Evolutionary conservation across 2,797 vertebrate genomes (phyloP).

Genomic region (Sciurus carolinensis): DNA sequence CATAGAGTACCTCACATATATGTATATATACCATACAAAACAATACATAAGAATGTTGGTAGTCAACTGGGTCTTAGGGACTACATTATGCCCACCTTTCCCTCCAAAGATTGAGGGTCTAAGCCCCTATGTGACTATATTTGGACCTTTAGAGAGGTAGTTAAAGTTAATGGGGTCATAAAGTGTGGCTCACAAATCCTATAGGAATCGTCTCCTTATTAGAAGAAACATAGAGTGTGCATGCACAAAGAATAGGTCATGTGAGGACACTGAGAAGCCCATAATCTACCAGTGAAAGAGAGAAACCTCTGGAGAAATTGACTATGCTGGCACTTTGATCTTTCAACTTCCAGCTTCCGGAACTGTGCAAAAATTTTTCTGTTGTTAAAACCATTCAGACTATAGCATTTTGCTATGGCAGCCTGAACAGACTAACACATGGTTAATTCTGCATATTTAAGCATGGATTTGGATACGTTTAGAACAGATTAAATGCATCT

Average conservation of each 20-base stretch:
- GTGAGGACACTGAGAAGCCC: background rate
- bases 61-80: background rate
- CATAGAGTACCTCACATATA: background rate
- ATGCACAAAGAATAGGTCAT: background rate
- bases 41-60: background rate
- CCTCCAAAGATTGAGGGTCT: background rate
- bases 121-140: background rate
- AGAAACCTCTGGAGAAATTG: background rate
- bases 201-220: background rate
- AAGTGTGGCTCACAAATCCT: background rate
- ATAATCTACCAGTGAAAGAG: background rate
- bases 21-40: background rate
- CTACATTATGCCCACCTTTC: background rate
- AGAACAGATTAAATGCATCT: constrained; percentile 2
- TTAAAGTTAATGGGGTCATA: constrained; percentile 10
- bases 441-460: constrained; percentile 36
- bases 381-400: background rate
- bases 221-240: background rate
- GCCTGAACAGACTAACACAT: background rate
- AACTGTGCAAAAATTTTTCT: constrained; percentile 28
- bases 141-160: constrained; percentile 28
- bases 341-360: constrained; percentile 8
- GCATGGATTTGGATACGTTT: constrained; percentile 46
- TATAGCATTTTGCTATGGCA: background rate
- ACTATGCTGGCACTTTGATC: background rate